A percentile compares a stretch with the other conserved stretches of the same genome.
Evolutionary conservation across 2,888 invertebrate genomes (phyloP).

Genomic region (Hemithea aestivaria): DNA sequence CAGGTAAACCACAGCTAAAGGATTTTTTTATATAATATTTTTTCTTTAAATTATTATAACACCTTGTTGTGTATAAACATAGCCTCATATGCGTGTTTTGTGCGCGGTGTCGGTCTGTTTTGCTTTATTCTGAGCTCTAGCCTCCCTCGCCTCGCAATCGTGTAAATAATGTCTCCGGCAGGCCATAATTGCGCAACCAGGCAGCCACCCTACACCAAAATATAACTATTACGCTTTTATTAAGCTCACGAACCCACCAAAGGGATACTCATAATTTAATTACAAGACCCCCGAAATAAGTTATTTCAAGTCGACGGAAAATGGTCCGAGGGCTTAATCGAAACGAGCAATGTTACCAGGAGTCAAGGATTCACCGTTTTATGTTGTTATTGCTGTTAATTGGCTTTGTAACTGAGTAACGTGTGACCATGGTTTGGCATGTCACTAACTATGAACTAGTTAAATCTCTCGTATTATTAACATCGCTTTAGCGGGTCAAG

Average conservation of each 20-base stretch:
- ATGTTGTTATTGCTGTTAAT: constrained; percentile 25
- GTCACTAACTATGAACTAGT: constrained; percentile 2
- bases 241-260: constrained; percentile 66
- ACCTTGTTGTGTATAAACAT: too few relatives aligned
- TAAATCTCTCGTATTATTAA: constrained; percentile 1
- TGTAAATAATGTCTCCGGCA: constrained; percentile 41
- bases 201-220: constrained; percentile 54
- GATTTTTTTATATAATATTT: too few relatives aligned
- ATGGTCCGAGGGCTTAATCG: constrained; percentile 43
- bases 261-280: constrained; percentile 74
- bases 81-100: too few relatives aligned
- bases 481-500: too few relatives aligned
- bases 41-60: too few relatives aligned
- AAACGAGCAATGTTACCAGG: constrained; percentile 28
- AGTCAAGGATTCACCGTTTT: constrained; percentile 30
- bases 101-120: too few relatives aligned
- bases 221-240: constrained; percentile 75
- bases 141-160: constrained; percentile 30
- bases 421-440: constrained; percentile 1
- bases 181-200: constrained; percentile 39
- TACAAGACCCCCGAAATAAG: constrained; percentile 59
- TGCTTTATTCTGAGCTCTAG: too few relatives aligned
- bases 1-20: too few relatives aligned
- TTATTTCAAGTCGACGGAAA: constrained; percentile 51
- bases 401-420: constrained; percentile 13